Evolutionary conservation across 1,140 invertebrate genomes (phyloP).

Genomic region (Lepeophtheirus salmonis): DNA sequence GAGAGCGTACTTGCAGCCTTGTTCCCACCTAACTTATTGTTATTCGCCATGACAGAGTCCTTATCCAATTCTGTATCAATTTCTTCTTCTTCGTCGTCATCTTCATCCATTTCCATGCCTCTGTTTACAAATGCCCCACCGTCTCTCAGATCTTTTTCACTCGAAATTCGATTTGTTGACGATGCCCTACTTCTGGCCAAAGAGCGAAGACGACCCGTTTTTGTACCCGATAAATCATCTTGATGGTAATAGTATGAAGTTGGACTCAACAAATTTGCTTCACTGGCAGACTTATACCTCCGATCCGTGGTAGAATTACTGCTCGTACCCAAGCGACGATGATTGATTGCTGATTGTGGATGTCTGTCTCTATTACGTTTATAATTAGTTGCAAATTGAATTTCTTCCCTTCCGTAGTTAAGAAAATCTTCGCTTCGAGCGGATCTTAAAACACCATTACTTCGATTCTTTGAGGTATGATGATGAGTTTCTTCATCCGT

Average conservation of each 20-base stretch:
- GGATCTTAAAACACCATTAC: not conserved
- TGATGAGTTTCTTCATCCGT: slow-evolving; percentile 35
- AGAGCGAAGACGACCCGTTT: not conserved
- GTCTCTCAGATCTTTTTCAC: not conserved
- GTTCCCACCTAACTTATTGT: slow-evolving; percentile 21
- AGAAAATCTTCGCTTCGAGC: slow-evolving; percentile 7
- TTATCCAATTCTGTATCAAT: not conserved
- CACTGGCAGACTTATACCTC: not conserved
- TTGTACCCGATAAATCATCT: not conserved
- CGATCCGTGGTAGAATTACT: not conserved
- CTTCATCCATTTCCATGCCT: slow-evolving; percentile 8
- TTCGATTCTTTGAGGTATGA: not conserved
- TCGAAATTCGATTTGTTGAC: not conserved
- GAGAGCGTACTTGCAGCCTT: slow-evolving; percentile 18
- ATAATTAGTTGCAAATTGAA: not conserved
- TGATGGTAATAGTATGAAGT: not conserved
- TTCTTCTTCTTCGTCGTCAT: slow-evolving; percentile 4
- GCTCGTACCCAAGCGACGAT: not conserved
- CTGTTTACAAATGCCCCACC: not conserved
- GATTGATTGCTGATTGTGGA: not conserved
- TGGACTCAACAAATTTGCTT: not conserved
- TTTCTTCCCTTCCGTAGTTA: not conserved
- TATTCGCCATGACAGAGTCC: slow-evolving; percentile 15
- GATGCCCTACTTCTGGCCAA: not conserved
- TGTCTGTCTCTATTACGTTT: not conserved